These are phyloP conservation scores for Strongylocentrotus purpuratus DNA, from an alignment of 35 echinoderm and acorn worm species.

Conservation along the genomic window DNA sequence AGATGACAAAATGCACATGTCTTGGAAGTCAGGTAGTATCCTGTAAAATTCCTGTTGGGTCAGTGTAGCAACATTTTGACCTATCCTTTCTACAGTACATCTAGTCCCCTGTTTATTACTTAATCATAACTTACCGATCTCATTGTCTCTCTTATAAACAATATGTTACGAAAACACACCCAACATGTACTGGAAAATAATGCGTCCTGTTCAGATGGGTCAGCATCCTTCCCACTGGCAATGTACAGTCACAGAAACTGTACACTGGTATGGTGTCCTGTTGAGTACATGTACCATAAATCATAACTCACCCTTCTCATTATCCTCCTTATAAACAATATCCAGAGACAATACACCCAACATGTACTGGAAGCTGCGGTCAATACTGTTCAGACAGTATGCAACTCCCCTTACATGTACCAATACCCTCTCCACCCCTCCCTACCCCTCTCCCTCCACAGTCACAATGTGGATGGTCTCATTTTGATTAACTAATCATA, in stretches of 20 bases:
- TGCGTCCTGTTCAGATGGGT: conserved; percentile 49
- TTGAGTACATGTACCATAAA: background rate
- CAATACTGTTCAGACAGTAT: conserved; percentile 55
- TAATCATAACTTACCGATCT: conserved; percentile 63
- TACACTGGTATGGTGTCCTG: background rate
- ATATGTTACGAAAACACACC: conserved; percentile 70
- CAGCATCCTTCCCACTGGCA: background rate
- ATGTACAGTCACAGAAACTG: too few species aligned
- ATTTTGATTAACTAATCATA: background rate
- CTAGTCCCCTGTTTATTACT: too few species aligned
- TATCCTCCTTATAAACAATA: conserved; percentile 63
- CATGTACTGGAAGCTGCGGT: conserved; percentile 77
- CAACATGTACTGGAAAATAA: conserved; percentile 86
- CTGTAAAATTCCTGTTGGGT: too few species aligned
- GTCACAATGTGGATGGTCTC: background rate
- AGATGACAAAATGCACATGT: too few species aligned
- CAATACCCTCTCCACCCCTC: too few species aligned
- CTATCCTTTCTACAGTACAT: too few species aligned
- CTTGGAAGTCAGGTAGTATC: too few species aligned
- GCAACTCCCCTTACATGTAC: background rate
- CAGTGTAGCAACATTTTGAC: too few species aligned
- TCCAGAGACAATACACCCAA: conserved; percentile 73
- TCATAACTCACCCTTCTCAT: conserved; percentile 57
- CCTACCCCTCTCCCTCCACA: too few species aligned
- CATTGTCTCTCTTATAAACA: conserved; percentile 51